Percentiles rank a stretch among this genome's conserved stretches.
Conservation (phyloP, 2,113 vertebrate species). For the Castor canadensis region DNA sequence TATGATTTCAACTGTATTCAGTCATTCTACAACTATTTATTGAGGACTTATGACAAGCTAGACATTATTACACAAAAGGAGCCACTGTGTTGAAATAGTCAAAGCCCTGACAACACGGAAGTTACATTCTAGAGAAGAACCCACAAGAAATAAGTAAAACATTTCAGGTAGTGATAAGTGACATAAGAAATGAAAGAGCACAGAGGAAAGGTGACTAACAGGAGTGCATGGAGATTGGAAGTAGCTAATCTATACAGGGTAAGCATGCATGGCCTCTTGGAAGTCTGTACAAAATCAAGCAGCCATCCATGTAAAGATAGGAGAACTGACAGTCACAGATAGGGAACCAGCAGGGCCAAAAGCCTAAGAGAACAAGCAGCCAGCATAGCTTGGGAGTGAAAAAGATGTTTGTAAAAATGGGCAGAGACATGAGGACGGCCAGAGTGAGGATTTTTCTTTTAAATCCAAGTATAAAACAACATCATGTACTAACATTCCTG, state of each 20-base stretch:
- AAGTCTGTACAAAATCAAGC: not conserved
- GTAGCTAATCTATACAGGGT: not conserved
- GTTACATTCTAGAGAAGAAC: not conserved
- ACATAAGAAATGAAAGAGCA: not conserved
- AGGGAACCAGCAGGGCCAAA: not conserved
- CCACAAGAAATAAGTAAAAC: not conserved
- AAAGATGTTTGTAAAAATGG: not conserved
- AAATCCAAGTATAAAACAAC: not conserved
- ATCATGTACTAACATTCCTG: not conserved
- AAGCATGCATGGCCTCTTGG: rapidly evolving
- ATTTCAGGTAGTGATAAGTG: not conserved
- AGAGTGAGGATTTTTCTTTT: not conserved
- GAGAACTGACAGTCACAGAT: not conserved
- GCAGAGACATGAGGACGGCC: not conserved
- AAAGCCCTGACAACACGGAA: not conserved
- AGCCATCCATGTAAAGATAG: not conserved
- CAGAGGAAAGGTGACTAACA: not conserved
- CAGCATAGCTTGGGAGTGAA: not conserved
- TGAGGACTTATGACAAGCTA: not conserved
- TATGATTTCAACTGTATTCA: not conserved
- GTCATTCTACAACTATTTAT: not conserved
- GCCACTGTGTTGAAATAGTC: not conserved
- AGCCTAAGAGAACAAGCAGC: not conserved
- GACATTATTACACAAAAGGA: not conserved
- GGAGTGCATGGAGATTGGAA: rapidly evolving